These are phyloP conservation scores for Channa striata DNA, from an alignment of 2,797 vertebrate genomes.

Conservation along the genomic window DNA sequence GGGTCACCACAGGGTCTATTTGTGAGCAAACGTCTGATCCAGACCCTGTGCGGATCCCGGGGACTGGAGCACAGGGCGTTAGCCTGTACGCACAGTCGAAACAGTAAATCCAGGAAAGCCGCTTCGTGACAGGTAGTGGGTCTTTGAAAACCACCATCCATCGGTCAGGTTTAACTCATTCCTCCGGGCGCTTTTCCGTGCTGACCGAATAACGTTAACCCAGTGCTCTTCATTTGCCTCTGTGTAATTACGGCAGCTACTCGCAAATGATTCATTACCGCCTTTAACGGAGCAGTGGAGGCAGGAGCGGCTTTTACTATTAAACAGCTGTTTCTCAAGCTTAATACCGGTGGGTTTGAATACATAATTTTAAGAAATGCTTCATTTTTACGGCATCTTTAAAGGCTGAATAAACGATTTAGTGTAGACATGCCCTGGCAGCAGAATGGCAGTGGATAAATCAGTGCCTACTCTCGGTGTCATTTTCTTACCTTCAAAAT, in stretches of 20 bases:
- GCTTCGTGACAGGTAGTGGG: not conserved
- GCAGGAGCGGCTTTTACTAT: conserved; percentile 1
- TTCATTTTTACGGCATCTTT: not conserved
- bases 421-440: conserved; percentile 40
- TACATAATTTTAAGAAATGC: not conserved
- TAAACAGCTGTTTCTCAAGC: not conserved
- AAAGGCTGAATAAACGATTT: conserved; percentile 1
- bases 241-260: not conserved
- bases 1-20: conserved; percentile 60
- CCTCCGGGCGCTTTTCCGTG: not conserved
- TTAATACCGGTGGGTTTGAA: not conserved
- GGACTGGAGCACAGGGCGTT: conserved; percentile 26
- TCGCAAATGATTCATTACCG: conserved; percentile 24
- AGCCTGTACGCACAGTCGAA: not conserved
- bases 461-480: not conserved
- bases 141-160: not conserved
- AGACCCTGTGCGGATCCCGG: conserved; percentile 18
- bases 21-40: conserved; percentile 29
- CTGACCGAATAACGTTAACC: not conserved
- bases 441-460: conserved; percentile 22
- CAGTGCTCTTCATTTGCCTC: conserved; percentile 12
- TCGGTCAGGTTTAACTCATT: not conserved
- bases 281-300: conserved; percentile 2
- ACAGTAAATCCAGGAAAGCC: not conserved
- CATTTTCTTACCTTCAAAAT: conserved; percentile 62